These are phyloP conservation scores for Staurois parvus DNA, from an alignment of 2,797 vertebrate genomes.

Conservation along the genomic window DNA sequence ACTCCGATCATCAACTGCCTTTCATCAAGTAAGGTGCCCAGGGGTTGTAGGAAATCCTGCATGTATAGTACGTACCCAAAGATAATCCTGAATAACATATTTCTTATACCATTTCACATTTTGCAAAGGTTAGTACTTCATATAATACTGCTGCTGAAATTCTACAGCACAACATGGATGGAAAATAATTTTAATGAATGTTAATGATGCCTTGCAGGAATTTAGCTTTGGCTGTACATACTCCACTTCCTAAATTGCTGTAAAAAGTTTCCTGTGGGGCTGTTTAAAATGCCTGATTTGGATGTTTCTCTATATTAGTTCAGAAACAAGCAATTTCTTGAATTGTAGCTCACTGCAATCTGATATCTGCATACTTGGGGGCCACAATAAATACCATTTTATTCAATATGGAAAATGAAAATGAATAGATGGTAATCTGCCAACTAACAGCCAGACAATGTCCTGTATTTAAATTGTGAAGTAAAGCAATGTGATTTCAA, in stretches of 20 bases:
- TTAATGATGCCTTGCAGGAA: slow-evolving; percentile 50
- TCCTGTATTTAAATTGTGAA: background rate
- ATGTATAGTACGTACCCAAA: background rate
- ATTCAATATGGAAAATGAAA: slow-evolving; percentile 33
- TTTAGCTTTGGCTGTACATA: slow-evolving; percentile 33
- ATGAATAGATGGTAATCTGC: slow-evolving; percentile 34
- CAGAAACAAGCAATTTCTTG: slow-evolving; percentile 17
- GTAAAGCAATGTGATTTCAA: slow-evolving; percentile 13
- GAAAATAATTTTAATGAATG: slow-evolving; percentile 43
- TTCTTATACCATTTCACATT: background rate
- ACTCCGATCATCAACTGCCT: too few species aligned
- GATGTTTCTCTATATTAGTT: slow-evolving; percentile 6
- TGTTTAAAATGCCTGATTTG: slow-evolving; percentile 26
- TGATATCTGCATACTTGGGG: slow-evolving; percentile 1
- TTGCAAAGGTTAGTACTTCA: background rate
- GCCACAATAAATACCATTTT: slow-evolving; percentile 24
- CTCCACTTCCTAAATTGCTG: slow-evolving; percentile 45
- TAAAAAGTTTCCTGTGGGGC: slow-evolving; percentile 49
- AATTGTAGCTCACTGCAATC: background rate
- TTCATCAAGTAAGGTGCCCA: too few species aligned
- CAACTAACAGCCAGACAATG: slow-evolving; percentile 15
- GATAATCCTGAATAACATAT: background rate
- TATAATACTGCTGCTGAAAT: background rate
- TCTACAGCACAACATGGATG: slow-evolving; percentile 18
- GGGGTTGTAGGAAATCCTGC: background rate